Evolutionary conservation across 2,797 vertebrate species (phyloP).

Genomic region (Ctenopoma multispine): DNA sequence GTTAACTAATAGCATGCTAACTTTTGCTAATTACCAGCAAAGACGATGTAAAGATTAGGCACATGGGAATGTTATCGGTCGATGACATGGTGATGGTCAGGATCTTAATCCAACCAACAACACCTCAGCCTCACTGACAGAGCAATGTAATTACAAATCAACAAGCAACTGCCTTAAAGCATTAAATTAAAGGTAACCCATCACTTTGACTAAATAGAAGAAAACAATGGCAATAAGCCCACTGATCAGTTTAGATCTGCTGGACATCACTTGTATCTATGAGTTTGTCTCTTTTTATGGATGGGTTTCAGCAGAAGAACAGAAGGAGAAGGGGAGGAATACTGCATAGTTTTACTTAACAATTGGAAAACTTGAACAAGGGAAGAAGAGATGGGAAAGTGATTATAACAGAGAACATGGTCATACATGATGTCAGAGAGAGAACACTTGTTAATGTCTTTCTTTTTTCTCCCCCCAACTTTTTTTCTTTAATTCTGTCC

Average conservation of each 20-base stretch:
- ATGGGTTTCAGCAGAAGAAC: neutral
- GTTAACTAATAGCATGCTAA: no score
- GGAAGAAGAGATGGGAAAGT: neutral
- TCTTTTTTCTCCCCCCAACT: neutral
- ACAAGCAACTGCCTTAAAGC: neutral
- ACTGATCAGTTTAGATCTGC: neutral
- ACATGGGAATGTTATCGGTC: no score
- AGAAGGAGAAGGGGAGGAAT: neutral
- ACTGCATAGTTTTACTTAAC: neutral
- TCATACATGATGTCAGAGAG: neutral
- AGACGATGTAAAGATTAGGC: no score
- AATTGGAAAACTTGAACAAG: neutral
- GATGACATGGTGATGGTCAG: no score
- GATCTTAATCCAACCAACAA: neutral
- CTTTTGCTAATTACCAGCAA: no score
- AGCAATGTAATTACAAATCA: slow-evolving; percentile 21
- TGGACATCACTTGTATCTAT: neutral
- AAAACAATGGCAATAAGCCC: neutral
- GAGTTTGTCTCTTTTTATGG: neutral
- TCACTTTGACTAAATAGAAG: neutral
- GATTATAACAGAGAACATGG: no score
- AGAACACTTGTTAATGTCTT: neutral
- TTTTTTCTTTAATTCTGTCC: slow-evolving; percentile 17
- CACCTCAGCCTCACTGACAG: slow-evolving; percentile 20
- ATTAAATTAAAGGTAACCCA: neutral